Evolutionary conservation across 2,888 invertebrate genomes (phyloP).

Genomic region (Cataglyphis rosenhaueri): DNA sequence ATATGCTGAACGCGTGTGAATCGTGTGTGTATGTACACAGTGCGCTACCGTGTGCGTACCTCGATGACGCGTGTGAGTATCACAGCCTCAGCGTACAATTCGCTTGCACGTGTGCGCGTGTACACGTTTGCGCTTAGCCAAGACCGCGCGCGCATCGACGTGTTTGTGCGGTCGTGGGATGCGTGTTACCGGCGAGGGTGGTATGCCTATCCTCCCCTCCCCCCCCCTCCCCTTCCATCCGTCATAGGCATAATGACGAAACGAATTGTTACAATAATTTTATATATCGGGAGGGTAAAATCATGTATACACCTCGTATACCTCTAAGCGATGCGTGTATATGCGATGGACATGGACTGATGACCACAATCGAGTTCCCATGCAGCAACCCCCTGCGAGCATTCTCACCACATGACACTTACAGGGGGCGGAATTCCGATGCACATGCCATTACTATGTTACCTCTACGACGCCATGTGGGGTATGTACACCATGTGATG

Average conservation of each 20-base stretch:
- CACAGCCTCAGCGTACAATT: conserved; percentile 54
- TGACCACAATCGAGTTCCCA: conserved; percentile 83
- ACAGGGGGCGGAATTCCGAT: conserved; percentile 78
- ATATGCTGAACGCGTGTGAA: conserved; percentile 78
- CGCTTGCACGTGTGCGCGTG: conserved; percentile 41
- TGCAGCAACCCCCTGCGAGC: conserved; percentile 84
- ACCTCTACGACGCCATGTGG: conserved; percentile 76
- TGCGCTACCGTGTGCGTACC: conserved; percentile 38
- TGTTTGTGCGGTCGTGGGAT: conserved; percentile 55
- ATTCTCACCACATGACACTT: conserved; percentile 82
- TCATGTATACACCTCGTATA: conserved; percentile 39
- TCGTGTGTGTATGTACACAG: conserved; percentile 62
- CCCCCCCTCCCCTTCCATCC: background rate
- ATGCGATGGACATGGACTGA: conserved; percentile 79
- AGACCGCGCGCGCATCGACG: conserved; percentile 44
- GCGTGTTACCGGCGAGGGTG: conserved; percentile 58
- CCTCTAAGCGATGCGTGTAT: conserved; percentile 42
- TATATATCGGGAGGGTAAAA: conserved; percentile 62
- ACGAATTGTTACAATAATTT: conserved; percentile 76
- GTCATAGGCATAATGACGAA: conserved; percentile 61
- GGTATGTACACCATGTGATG: conserved; percentile 73
- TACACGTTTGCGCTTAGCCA: conserved; percentile 62
- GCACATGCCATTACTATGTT: conserved; percentile 79
- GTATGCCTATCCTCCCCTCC: background rate
- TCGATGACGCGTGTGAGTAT: conserved; percentile 54